Conservation (phyloP, 2,113 vertebrate species). For the Lethenteron reissneri region DNA sequence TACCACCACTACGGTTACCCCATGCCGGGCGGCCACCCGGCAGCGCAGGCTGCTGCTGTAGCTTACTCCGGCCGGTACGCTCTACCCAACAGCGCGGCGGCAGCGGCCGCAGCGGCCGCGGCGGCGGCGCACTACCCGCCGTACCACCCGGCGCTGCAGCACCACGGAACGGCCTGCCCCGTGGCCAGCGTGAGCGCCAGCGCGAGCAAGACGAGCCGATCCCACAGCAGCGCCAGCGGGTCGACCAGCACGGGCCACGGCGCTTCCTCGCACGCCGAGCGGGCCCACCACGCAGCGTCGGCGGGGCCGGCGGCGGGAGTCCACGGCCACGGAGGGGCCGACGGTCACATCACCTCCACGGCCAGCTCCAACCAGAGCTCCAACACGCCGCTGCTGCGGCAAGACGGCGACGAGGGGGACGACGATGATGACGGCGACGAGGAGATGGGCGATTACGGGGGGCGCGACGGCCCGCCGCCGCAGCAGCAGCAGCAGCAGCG, state of each 20-base stretch:
- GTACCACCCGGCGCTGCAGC: conserved; percentile 12
- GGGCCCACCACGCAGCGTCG: no score
- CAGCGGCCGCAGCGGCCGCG: conserved; percentile 35
- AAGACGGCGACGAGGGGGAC: not conserved
- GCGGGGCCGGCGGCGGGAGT: not conserved
- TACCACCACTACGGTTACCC: conserved; percentile 60
- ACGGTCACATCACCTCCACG: conserved; percentile 20
- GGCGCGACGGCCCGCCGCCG: no score
- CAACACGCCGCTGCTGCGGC: conserved; percentile 65
- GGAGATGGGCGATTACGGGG: no score
- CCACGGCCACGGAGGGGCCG: not conserved
- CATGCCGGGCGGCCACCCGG: conserved; percentile 72
- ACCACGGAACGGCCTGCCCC: conserved; percentile 50
- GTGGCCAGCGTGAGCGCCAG: conserved; percentile 91
- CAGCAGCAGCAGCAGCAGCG: no score
- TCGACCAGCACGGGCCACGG: conserved; percentile 94
- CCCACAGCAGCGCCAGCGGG: conserved; percentile 86
- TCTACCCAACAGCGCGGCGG: conserved; percentile 61
- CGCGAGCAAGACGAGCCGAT: conserved; percentile 90
- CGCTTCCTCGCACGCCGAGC: conserved; percentile 36
- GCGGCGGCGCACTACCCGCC: conserved; percentile 77
- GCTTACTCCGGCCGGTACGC: not conserved
- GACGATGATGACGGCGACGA: no score
- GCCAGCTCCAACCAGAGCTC: conserved; percentile 92
- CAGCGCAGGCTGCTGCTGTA: conserved; percentile 14